These are phyloP conservation scores for Mus minutoides DNA, from an alignment of 2,797 vertebrate genomes.

Conservation along the genomic window DNA sequence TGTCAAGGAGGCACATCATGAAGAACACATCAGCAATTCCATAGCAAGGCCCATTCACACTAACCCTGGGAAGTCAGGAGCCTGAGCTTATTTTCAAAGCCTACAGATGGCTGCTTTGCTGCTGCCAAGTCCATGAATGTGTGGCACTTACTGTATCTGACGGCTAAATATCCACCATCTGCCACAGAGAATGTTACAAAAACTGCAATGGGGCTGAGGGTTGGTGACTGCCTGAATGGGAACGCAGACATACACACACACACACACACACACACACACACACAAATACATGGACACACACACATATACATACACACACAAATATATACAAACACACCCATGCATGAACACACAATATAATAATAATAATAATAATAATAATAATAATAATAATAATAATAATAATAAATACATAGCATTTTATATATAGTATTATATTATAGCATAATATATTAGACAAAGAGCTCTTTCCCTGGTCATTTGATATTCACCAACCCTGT, in stretches of 20 bases:
- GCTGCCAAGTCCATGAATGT: not conserved
- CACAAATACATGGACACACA: not conserved
- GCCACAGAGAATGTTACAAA: not conserved
- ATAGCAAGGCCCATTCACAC: not conserved
- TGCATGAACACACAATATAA: not conserved
- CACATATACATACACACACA: not conserved
- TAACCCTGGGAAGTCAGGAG: not conserved
- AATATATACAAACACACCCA: not conserved
- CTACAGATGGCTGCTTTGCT: slow-evolving; percentile 47
- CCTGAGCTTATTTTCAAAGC: slow-evolving; percentile 20
- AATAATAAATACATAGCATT: not conserved
- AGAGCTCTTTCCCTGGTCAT: not conserved
- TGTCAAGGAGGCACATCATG: not conserved
- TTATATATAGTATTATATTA: not conserved
- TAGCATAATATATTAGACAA: slow-evolving; percentile 40
- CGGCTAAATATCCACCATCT: slow-evolving; percentile 43
- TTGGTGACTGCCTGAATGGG: not conserved
- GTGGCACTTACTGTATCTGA: slow-evolving; percentile 3
- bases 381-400: not conserved
- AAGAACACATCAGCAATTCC: not conserved
- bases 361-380: too few relatives aligned
- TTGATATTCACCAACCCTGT: slow-evolving; percentile 42
- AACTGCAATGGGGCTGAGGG: not conserved
- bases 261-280: not conserved
- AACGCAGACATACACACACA: not conserved